phyloP scores from a whole-genome alignment of 2,113 vertebrate genomes.

The Neogale vison region DNA sequence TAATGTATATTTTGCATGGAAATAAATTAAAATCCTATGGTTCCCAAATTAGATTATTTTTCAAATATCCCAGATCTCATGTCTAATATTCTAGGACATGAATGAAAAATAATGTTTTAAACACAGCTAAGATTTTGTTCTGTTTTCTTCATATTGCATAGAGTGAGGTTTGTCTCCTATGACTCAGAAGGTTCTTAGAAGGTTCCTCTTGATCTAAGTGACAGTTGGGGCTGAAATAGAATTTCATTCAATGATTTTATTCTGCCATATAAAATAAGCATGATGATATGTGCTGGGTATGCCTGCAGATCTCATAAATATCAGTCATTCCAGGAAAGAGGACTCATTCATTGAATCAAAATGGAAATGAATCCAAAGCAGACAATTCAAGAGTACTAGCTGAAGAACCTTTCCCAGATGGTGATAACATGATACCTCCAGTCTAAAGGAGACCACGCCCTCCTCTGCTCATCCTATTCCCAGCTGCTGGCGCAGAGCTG shows the following conservation, averaged over 20 bases:
- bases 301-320: neutral
- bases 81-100: neutral
- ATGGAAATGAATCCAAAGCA: neutral
- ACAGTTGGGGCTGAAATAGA: neutral
- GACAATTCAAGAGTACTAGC: neutral
- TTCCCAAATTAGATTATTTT: neutral
- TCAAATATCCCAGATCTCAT: neutral
- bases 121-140: neutral
- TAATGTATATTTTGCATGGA: neutral
- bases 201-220: neutral
- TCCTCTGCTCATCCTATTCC: neutral
- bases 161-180: neutral
- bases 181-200: neutral
- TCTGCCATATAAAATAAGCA: neutral
- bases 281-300: neutral
- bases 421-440: fast-evolving
- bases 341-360: neutral
- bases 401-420: neutral
- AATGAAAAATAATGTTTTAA: neutral
- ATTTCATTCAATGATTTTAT: neutral
- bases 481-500: neutral
- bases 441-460: fast-evolving
- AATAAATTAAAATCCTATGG: neutral
- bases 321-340: neutral
- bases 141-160: fast-evolving